These are phyloP conservation scores for Ecliptopera silaceata DNA, from an alignment of 2,888 invertebrate species.

Conservation along the genomic window DNA sequence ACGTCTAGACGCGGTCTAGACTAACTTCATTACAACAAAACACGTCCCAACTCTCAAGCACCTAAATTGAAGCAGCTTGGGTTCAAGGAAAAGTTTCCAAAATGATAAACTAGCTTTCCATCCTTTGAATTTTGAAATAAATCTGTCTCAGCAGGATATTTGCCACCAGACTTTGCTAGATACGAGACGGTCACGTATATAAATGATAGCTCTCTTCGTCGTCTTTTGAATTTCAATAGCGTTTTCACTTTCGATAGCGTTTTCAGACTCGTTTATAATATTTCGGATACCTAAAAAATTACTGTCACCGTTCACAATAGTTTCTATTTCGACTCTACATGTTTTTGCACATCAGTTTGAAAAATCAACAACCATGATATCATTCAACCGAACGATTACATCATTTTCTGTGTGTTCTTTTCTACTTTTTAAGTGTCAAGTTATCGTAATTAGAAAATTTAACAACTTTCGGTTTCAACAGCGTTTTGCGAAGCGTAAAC, in stretches of 20 bases:
- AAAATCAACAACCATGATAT: slow-evolving; percentile 44
- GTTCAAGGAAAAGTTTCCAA: slow-evolving; percentile 13
- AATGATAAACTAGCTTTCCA: slow-evolving; percentile 17
- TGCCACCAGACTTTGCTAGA: slow-evolving; percentile 3
- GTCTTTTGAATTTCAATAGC: slow-evolving; percentile 4
- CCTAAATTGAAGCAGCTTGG: slow-evolving; percentile 17
- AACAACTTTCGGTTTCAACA: slow-evolving; percentile 70
- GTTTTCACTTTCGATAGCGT: slow-evolving; percentile 3
- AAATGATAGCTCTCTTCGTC: slow-evolving; percentile 16
- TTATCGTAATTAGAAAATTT: slow-evolving; percentile 50
- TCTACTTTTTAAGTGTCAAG: slow-evolving; percentile 45
- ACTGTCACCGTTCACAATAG: neutral
- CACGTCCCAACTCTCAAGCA: slow-evolving; percentile 30
- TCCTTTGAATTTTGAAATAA: slow-evolving; percentile 30
- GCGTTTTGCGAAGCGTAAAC: slow-evolving; percentile 62
- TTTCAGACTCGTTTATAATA: slow-evolving; percentile 2
- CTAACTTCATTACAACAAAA: slow-evolving; percentile 55
- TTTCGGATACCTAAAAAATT: neutral
- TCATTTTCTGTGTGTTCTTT: slow-evolving; percentile 48
- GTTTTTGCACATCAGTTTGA: slow-evolving; percentile 41
- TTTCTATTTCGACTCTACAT: neutral
- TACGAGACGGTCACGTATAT: slow-evolving; percentile 26
- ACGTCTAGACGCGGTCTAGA: slow-evolving; percentile 77
- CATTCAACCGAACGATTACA: slow-evolving; percentile 48
- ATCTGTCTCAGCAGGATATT: slow-evolving; percentile 27